These are phyloP conservation scores for Plecturocebus donacophilus DNA, from an alignment of 2,113 vertebrate genomes.

Conservation along the genomic window DNA sequence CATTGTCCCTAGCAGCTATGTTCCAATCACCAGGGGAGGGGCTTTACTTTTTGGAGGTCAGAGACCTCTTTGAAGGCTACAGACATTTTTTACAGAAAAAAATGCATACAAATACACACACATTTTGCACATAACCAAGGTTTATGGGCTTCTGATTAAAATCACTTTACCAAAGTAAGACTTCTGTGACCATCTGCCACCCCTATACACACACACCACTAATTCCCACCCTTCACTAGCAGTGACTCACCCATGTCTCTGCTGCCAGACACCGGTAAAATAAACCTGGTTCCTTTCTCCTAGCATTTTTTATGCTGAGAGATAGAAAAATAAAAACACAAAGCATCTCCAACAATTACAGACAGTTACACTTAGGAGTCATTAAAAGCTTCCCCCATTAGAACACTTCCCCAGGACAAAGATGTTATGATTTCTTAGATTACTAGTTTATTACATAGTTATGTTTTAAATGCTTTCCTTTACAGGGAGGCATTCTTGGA, in stretches of 20 bases:
- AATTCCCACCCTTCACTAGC: neutral
- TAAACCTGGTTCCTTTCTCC: neutral
- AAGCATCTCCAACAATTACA: neutral
- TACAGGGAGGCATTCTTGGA: neutral
- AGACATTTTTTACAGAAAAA: neutral
- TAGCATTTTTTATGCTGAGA: neutral
- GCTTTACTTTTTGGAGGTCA: neutral
- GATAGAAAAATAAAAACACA: neutral
- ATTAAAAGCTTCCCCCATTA: neutral
- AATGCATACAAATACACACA: neutral
- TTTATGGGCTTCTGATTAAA: neutral
- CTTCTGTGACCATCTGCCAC: neutral
- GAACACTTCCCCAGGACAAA: neutral
- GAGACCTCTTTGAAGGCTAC: neutral
- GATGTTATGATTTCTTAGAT: conserved; percentile 48
- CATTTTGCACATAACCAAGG: neutral
- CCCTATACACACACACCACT: neutral
- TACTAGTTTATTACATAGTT: neutral
- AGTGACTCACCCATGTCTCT: neutral
- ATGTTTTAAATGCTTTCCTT: neutral
- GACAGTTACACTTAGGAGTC: neutral
- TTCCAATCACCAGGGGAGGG: neutral
- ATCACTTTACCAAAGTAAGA: neutral
- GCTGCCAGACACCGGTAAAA: neutral
- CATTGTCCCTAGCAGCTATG: neutral